Conservation (phyloP, 1,140 invertebrate species). For the Amphibalanus amphitrite region DNA sequence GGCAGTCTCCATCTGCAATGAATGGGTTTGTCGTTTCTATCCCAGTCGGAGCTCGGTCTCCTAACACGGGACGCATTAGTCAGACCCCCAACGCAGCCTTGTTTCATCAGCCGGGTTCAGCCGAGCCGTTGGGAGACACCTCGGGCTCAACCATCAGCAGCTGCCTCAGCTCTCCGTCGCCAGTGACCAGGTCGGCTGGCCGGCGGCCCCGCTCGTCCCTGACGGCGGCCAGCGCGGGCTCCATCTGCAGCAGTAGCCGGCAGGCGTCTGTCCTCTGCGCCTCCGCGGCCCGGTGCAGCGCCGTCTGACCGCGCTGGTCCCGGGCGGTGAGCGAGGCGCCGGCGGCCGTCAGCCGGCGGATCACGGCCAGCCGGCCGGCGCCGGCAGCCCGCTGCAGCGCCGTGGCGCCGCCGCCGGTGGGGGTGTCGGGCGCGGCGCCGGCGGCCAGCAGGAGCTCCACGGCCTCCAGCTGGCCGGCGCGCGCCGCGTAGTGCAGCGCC, state of each 20-base stretch:
- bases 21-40: no score
- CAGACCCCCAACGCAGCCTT: no score
- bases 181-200: not conserved
- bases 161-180: not conserved
- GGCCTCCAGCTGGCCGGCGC: not conserved
- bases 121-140: no score
- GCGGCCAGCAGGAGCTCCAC: not conserved
- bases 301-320: not conserved
- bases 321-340: no score
- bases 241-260: not conserved
- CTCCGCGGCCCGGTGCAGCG: not conserved
- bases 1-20: no score
- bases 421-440: not conserved
- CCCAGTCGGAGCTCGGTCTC: no score
- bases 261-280: not conserved
- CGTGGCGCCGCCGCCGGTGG: not conserved
- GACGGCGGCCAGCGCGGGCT: not conserved
- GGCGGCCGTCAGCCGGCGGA: not conserved
- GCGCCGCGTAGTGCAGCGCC: not conserved
- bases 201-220: not conserved
- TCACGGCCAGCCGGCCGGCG: not conserved
- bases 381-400: not conserved
- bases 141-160: not conserved
- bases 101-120: no score
- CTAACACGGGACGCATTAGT: no score